Evolutionary conservation across 2,113 vertebrate species (phyloP), one percentile per base, ranked within the genome.

Genomic region (Pollachius pollachius): DNA sequence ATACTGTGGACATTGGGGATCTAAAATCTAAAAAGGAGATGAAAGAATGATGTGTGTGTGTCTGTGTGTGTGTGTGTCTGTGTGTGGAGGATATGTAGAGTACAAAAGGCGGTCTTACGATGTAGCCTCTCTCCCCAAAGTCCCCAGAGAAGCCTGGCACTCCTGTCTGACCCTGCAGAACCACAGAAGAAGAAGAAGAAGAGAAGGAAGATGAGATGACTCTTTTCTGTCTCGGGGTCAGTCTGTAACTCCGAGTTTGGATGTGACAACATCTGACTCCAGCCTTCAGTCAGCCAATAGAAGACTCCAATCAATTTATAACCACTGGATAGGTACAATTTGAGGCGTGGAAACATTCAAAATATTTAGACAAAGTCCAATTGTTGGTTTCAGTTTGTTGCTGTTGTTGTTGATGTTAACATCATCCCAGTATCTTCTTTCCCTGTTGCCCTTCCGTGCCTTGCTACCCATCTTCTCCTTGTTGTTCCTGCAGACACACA

Each of bases 71-170:
- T 34, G 1, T 34, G 30, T 34, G 30, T 34, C 8, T 48, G 8
- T 48, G 9, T 48, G 41, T 48, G 41, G 41, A 48, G 9, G 41
- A 13, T 48, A 48, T 13, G 8, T 57, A 57, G 52, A 1, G 41
- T 52, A n/a, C 11, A 7, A 17, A 1, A 62, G 1, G 8, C 65
- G 30, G 0, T 68, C 85, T 89, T 84, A 92, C 91, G 5, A 54
- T 76, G 78, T 88, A 91, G 61, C 92, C 94, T 73, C 71, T 77
- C n/a, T 93, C 89, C 2, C 92, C 92, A 15, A 56, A 52, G 57
- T 93, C 91, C 16, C 90, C 92, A 2, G 71, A 72, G 73, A 89
- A 92, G 54, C 91, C 86, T 0, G 89, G 84, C 5, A 86, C 89
- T 81, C 90, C 92, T 7, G 13, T 80, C 73, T 90, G 89, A 80